Conservation (phyloP, 2,888 invertebrate species). For the Capitulum mitella region DNA sequence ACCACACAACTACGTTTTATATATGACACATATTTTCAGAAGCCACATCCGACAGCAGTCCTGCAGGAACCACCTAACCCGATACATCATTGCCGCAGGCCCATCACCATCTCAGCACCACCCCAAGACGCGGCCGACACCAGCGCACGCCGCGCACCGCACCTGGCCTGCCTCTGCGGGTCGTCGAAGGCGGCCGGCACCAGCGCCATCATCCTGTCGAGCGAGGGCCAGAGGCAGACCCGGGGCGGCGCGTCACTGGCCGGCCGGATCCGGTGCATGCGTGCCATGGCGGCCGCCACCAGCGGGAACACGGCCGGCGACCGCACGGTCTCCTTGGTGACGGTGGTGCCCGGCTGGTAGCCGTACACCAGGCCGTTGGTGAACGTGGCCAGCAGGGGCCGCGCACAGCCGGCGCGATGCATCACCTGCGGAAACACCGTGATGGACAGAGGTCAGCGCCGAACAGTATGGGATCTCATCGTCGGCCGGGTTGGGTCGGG, state of each 20-base stretch:
- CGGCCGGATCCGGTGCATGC: constrained; percentile 55
- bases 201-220: constrained; percentile 28
- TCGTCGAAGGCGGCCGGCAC: constrained; percentile 46
- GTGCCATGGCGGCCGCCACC: constrained; percentile 74
- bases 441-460: too few species aligned
- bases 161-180: constrained; percentile 60
- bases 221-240: constrained; percentile 21
- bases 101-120: too few species aligned
- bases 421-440: constrained; percentile 53
- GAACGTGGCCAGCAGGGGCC: constrained; percentile 81
- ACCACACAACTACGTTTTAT: too few species aligned
- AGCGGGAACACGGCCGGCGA: constrained; percentile 60
- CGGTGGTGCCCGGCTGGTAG: constrained; percentile 64
- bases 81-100: too few species aligned
- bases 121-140: too few species aligned
- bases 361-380: constrained; percentile 89
- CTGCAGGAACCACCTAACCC: too few species aligned
- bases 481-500: too few species aligned
- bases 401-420: constrained; percentile 68
- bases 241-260: too few species aligned
- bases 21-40: too few species aligned
- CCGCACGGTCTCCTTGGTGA: constrained; percentile 58
- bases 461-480: too few species aligned
- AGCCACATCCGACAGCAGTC: too few species aligned
- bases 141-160: too few species aligned